Base-by-base conservation (phyloP, 2,113 vertebrate genomes). In the Spea bombifrons region DNA sequence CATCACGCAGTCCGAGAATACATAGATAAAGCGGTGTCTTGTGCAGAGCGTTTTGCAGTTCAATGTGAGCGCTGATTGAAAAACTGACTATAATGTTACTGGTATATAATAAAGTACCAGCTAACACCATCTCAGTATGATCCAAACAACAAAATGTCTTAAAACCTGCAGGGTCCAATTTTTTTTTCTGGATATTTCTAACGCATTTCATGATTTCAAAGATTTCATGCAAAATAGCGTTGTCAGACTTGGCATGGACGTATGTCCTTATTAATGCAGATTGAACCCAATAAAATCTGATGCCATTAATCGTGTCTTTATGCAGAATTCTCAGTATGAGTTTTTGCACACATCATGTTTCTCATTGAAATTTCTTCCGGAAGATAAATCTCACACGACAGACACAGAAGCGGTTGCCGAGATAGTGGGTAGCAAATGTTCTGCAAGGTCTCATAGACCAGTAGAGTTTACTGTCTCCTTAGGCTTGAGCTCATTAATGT, bases 271-370 rank as follows among this genome's bases (percentile, higher is more conserved):
- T 53, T 71, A 71, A 71, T 71, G 17, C 50, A 71, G 49, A 71
- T 57, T 67, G 74, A 75, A 55, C 64, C 59, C 65, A 52, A 66
- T 75, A 75, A 75, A 75, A 75, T 66, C 67, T 55, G 74, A 67
- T 66, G 64, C 74, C 65, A 75, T 67, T 75, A 75, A 43, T 9
- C n/a, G 61, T 52, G 64, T 50, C 49, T 52, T 67, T 67, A 67
- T 67, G 49, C 64, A 67, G 30, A 46, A 66, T 30, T 75, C 74
- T 55, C 74, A 75, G 64, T 55, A 55, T 63, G 74, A 67, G 63
- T 55, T 67, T 70, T 75, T 75, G 64, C 49, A 75, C 67, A 67
- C 48, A 61, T 75, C 74, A 75, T 67, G 55, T 75, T 75, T 75
- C 49, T 55, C 49, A n/a, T 67, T 75, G 15, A 67, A 75, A 75